Evolutionary conservation across 2,113 vertebrate species (phyloP), one percentile per base, ranked within the genome.

Genomic region (Crotalus tigris): DNA sequence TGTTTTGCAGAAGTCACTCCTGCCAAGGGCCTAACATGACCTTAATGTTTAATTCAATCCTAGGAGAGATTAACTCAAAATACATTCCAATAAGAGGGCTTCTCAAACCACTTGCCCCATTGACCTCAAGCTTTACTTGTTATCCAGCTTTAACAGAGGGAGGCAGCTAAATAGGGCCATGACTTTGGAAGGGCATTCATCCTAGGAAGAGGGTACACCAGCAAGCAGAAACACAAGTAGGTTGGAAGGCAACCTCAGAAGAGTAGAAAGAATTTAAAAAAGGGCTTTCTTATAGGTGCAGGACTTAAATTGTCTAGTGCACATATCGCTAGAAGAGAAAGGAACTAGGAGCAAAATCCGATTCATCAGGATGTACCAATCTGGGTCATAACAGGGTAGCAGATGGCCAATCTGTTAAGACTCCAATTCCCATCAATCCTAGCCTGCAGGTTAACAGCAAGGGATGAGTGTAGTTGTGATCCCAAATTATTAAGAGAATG

Each of bases 31-130:
- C n/a, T 6, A 89, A 88, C n/a, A 39, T 6, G 23, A 39, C 49
- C 15, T 90, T 81, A 90, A 87, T 86, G 92, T 86, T 85, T 89
- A 92, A 55, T 91, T 91, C 61, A 85, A 46, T 17, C 13, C 61
- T 53, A 57, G 55, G 23, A 21, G 39, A 64, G 81, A 55, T 89
- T 61, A 75, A 91, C 54, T 49, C 64, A 29, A 89, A 61, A 86
- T 44, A 64, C 55, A n/a, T 54, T 93, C 53, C 13, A 51, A 24
- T 54, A 53, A 91, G 81, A 91, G 39, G 85, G 29, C 69, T 85
- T 15, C 23, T 61, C 61, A 92, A 87, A 90, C 51, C 46, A 8
- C 87, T 57, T 11, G 44, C 59, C 12, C 39, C 51, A 55, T 7
- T 54, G 51, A 92, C 57, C 59, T 90, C 51, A 5, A 21, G 59